These are phyloP conservation scores for Podarcis lilfordi DNA, from an alignment of 2,797 vertebrate species.

Conservation along the genomic window DNA sequence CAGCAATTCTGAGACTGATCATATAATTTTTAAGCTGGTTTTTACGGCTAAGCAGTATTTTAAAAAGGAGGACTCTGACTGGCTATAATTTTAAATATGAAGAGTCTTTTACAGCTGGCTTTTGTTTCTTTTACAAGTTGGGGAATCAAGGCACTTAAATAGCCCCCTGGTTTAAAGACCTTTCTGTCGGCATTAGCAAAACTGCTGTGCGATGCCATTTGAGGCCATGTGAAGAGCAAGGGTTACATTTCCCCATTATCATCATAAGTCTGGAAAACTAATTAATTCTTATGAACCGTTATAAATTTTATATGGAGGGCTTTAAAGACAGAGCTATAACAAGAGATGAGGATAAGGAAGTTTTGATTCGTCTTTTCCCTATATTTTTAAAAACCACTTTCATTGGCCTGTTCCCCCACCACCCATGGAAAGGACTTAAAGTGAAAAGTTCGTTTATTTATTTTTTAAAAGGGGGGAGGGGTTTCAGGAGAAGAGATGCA, in stretches of 20 bases:
- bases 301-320: conserved; percentile 22
- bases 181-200: conserved; percentile 40
- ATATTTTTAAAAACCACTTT: background rate
- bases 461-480: background rate
- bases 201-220: background rate
- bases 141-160: conserved; percentile 31
- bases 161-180: conserved; percentile 38
- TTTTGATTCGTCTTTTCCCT: conserved; percentile 1
- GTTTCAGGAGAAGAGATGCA: conserved; percentile 2
- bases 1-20: conserved; percentile 49
- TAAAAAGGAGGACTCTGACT: conserved; percentile 37
- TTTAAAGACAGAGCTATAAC: conserved; percentile 37
- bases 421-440: background rate
- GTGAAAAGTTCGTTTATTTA: background rate
- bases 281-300: conserved; percentile 33
- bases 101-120: conserved; percentile 15
- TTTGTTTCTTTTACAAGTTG: conserved; percentile 29
- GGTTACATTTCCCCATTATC: conserved; percentile 30
- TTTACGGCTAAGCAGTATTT: conserved; percentile 44
- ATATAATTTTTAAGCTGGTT: conserved; percentile 42
- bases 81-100: conserved; percentile 59
- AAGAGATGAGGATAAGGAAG: conserved; percentile 6
- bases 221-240: conserved; percentile 49
- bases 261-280: conserved; percentile 44
- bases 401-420: background rate